These are phyloP conservation scores for Cactoblastis cactorum DNA, from an alignment of 2,888 invertebrate species.

Conservation along the genomic window DNA sequence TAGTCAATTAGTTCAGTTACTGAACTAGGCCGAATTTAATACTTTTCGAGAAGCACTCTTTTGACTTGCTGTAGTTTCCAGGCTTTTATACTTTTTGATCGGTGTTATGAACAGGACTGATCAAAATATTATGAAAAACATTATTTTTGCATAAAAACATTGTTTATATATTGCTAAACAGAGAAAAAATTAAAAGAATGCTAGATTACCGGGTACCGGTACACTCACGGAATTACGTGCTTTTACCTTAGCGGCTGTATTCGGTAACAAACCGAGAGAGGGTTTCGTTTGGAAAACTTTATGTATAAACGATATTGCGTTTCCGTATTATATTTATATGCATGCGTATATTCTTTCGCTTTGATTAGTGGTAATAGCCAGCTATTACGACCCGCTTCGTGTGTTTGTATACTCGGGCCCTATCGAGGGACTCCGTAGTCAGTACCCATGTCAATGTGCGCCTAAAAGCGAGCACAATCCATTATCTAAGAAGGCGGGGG, in stretches of 20 bases:
- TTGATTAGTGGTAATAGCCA: conserved; percentile 23
- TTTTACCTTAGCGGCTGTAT: conserved; percentile 14
- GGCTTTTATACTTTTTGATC: too few species aligned
- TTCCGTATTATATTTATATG: background rate
- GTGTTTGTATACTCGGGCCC: conserved; percentile 27
- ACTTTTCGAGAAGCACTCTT: too few species aligned
- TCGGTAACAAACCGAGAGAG: conserved; percentile 25
- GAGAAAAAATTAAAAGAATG: too few species aligned
- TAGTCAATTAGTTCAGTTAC: too few species aligned
- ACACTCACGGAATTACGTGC: too few species aligned
- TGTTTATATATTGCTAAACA: too few species aligned
- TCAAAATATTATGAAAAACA: too few species aligned
- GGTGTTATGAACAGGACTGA: too few species aligned
- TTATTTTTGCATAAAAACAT: too few species aligned
- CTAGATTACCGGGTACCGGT: too few species aligned
- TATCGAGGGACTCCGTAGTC: conserved; percentile 29
- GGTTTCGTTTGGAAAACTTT: background rate
- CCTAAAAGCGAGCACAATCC: conserved; percentile 57
- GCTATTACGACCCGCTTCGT: conserved; percentile 17
- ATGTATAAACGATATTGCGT: background rate
- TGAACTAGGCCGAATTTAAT: too few species aligned
- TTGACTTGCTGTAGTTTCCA: too few species aligned
- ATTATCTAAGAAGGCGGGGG: conserved; percentile 60
- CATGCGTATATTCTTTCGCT: conserved; percentile 8
- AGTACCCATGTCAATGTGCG: conserved; percentile 50